phyloP scores from a whole-genome alignment of 1,140 invertebrate species.

The Papilio helenus region DNA sequence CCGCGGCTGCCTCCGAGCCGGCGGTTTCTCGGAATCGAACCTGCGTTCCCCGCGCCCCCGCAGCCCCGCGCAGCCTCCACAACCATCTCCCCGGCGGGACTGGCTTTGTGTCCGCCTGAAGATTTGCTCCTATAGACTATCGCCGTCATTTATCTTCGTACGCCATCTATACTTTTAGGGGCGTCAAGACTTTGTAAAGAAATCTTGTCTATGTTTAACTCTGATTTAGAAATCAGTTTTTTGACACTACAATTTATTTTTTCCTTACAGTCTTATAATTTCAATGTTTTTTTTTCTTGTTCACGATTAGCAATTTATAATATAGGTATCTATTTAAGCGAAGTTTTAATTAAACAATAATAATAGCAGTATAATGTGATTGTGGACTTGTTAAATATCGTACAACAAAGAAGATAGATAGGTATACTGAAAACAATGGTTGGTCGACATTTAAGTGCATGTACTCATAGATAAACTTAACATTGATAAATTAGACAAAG shows the following conservation, averaged over 20 bases:
- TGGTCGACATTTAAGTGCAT: slow-evolving; percentile 2
- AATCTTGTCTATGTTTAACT: neutral
- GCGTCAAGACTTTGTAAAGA: neutral
- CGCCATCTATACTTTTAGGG: slow-evolving; percentile 19
- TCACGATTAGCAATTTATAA: neutral
- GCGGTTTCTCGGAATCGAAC: slow-evolving; percentile 69
- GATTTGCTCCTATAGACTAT: slow-evolving; percentile 36
- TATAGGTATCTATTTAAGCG: neutral
- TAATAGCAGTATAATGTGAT: neutral
- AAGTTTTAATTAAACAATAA: neutral
- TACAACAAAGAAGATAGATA: slow-evolving; percentile 1
- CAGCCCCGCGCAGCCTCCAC: slow-evolving; percentile 45
- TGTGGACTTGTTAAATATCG: neutral
- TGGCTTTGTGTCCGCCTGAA: slow-evolving; percentile 42
- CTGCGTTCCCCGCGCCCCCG: slow-evolving; percentile 49
- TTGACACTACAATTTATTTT: neutral
- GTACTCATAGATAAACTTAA: slow-evolving; percentile 24
- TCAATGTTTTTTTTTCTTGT: no score
- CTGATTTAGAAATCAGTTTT: neutral
- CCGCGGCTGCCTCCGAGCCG: slow-evolving; percentile 71
- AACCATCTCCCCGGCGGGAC: slow-evolving; percentile 53
- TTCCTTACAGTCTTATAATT: neutral
- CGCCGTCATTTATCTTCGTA: slow-evolving; percentile 36
- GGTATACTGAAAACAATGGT: slow-evolving; percentile 11
- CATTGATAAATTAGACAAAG: slow-evolving; percentile 15